Evolutionary conservation across 2,113 vertebrate species (phyloP).

Genomic region (Corythoichthys haematopterus): DNA sequence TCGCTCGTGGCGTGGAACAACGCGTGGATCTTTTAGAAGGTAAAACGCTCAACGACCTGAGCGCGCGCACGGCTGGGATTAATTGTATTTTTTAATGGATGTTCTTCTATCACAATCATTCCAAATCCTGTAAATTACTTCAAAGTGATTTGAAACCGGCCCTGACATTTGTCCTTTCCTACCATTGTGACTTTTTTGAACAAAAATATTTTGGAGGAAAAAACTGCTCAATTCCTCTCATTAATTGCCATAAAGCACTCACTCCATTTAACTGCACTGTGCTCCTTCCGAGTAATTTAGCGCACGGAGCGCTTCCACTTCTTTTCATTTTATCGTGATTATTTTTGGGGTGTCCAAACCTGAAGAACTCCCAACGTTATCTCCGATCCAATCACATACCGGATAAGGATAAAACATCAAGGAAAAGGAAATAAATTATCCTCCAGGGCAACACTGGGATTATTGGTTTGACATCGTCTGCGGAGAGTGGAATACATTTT

Average conservation of each 20-base stretch:
- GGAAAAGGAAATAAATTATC: slow-evolving; percentile 36
- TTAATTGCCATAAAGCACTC: slow-evolving; percentile 61
- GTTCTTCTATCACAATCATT: neutral
- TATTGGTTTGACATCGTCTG: slow-evolving; percentile 54
- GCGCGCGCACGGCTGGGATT: slow-evolving; percentile 24
- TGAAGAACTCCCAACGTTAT: slow-evolving; percentile 31
- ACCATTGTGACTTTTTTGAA: slow-evolving; percentile 57
- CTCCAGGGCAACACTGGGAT: slow-evolving; percentile 59
- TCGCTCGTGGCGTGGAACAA: slow-evolving; percentile 62
- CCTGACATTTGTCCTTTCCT: neutral
- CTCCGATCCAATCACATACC: slow-evolving; percentile 28
- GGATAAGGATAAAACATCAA: slow-evolving; percentile 32
- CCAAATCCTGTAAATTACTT: neutral
- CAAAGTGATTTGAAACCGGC: neutral
- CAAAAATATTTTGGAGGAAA: slow-evolving; percentile 72
- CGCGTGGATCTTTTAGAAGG: slow-evolving; percentile 66
- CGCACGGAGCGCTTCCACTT: slow-evolving; percentile 46
- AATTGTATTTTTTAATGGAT: neutral
- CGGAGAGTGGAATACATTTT: slow-evolving; percentile 62
- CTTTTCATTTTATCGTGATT: neutral
- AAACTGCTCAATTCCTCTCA: slow-evolving; percentile 60
- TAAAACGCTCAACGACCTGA: slow-evolving; percentile 57
- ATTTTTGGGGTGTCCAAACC: slow-evolving; percentile 21
- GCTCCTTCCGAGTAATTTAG: slow-evolving; percentile 22
- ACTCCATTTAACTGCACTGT: slow-evolving; percentile 66